phyloP scores from a whole-genome alignment of 2,797 vertebrate genomes.

The Rhinichthys osculus region DNA sequence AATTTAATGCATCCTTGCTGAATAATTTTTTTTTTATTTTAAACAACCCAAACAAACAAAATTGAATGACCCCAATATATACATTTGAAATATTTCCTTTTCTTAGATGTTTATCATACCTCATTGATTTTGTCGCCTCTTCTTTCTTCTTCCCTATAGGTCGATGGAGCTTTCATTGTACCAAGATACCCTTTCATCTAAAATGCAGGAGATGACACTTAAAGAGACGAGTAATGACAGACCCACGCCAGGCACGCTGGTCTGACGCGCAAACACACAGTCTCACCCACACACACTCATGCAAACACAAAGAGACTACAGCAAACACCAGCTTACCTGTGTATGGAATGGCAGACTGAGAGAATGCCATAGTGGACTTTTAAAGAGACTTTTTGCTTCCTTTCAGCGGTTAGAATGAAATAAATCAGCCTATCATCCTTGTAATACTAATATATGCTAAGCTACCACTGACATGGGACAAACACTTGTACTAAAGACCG shows the following conservation, averaged over 20 bases:
- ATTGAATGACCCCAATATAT: not conserved
- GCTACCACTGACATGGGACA: not conserved
- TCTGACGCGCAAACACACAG: slow-evolving; percentile 70
- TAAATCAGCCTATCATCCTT: not conserved
- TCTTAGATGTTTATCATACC: not conserved
- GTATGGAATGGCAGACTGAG: slow-evolving; percentile 22
- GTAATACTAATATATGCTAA: slow-evolving; percentile 1
- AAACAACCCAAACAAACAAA: not conserved
- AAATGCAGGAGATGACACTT: slow-evolving; percentile 72
- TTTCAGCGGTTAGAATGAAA: not conserved
- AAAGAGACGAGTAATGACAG: slow-evolving; percentile 67
- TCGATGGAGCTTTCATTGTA: slow-evolving; percentile 70
- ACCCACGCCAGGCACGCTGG: slow-evolving; percentile 78
- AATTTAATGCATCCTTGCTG: not conserved
- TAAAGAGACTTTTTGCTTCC: slow-evolving; percentile 15
- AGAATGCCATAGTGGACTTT: not conserved
- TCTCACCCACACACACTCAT: slow-evolving; percentile 9
- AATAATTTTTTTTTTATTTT: not conserved
- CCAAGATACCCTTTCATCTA: slow-evolving; percentile 68
- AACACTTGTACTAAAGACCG: slow-evolving; percentile 4
- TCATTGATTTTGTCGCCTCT: not conserved
- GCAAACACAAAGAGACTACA: slow-evolving; percentile 27
- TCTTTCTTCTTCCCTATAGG: slow-evolving; percentile 61
- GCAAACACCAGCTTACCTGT: slow-evolving; percentile 36
- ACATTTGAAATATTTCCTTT: not conserved